These are phyloP conservation scores for Dendroctonus valens DNA, from an alignment of 1,140 invertebrate species.

Conservation along the genomic window DNA sequence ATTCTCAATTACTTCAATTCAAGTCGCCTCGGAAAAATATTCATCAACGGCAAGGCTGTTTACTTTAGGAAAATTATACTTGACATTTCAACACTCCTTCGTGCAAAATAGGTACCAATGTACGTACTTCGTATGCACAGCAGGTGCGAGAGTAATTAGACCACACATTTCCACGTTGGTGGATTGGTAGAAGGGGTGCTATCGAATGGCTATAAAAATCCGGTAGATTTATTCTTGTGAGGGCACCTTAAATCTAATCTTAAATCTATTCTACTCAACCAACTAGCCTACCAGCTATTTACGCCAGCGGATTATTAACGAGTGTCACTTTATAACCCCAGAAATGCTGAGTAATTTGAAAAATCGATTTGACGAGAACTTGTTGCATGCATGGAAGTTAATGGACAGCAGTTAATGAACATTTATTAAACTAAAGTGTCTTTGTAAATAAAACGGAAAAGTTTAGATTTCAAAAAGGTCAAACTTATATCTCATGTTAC, in stretches of 20 bases:
- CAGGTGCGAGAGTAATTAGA: conserved; percentile 45
- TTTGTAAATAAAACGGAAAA: too few relatives aligned
- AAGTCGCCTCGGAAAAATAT: too few relatives aligned
- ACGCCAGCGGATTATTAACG: conserved; percentile 5
- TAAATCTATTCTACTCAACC: conserved; percentile 12
- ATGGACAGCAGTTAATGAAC: conserved; percentile 13
- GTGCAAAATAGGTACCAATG: too few relatives aligned
- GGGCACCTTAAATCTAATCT: conserved; percentile 49
- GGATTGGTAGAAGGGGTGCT: conserved; percentile 50
- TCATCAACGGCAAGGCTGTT: too few relatives aligned
- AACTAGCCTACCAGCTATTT: conserved; percentile 3
- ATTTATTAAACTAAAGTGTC: conserved; percentile 15
- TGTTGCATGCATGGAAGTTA: conserved; percentile 7
- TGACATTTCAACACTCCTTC: too few relatives aligned
- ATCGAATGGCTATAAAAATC: conserved; percentile 51
- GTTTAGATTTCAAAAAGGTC: too few relatives aligned
- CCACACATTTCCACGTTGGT: conserved; percentile 45
- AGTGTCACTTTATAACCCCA: conserved; percentile 12
- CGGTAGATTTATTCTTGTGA: conserved; percentile 51
- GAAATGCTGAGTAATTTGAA: conserved; percentile 8
- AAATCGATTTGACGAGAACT: conserved; percentile 2
- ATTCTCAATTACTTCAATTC: too few relatives aligned
- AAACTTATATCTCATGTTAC: too few relatives aligned
- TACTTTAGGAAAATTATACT: too few relatives aligned
- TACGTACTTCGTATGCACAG: too few relatives aligned